Percentiles rank a stretch among this genome's conserved stretches.
Conservation (phyloP, 2,797 vertebrate species). For the Gymnodraco acuticeps region DNA sequence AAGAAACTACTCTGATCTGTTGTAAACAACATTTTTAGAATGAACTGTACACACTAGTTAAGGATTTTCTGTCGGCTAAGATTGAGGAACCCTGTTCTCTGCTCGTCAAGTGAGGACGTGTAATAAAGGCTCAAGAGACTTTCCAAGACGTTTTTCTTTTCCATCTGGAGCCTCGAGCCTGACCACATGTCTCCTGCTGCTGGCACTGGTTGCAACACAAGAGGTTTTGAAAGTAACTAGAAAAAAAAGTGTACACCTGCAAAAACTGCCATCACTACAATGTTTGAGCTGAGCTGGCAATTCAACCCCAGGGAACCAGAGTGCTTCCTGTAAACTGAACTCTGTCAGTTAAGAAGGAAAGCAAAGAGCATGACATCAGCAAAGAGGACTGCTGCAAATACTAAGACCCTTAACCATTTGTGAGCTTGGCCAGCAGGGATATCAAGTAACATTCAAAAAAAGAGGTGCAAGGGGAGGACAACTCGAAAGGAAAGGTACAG, state of each 20-base stretch:
- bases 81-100: constrained; percentile 32
- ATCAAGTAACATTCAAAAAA: neutral
- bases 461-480: neutral
- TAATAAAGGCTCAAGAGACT: constrained; percentile 16
- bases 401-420: constrained; percentile 16
- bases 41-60: neutral
- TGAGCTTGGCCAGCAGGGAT: constrained; percentile 1
- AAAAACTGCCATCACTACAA: constrained; percentile 53
- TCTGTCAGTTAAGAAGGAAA: constrained; percentile 49
- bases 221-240: constrained; percentile 12
- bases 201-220: constrained; percentile 19
- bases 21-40: constrained; percentile 8
- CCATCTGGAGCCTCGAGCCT: constrained; percentile 21
- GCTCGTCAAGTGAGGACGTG: constrained; percentile 39
- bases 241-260: constrained; percentile 49
- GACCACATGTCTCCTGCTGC: constrained; percentile 30
- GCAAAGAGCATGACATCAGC: constrained; percentile 35
- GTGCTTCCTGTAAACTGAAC: constrained; percentile 56
- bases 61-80: neutral
- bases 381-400: constrained; percentile 17
- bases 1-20: neutral
- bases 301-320: constrained; percentile 46
- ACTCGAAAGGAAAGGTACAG: neutral
- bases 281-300: constrained; percentile 54
- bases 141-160: constrained; percentile 7